These are phyloP conservation scores for Diadumene lineata DNA, from an alignment of 92 coral and sea anemone species.

Conservation along the genomic window DNA sequence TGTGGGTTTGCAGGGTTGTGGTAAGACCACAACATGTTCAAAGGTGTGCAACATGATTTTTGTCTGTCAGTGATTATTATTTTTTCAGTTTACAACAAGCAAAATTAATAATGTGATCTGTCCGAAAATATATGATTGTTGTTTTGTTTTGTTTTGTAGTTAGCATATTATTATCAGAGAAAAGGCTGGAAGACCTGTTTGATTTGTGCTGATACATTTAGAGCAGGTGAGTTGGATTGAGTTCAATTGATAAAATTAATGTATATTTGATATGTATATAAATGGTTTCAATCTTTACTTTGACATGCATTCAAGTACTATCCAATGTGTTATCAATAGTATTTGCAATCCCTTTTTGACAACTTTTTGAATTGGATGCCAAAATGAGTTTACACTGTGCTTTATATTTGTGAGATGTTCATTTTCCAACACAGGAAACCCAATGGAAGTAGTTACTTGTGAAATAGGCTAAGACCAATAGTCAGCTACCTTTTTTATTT, in stretches of 20 bases:
- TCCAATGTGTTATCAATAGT: too few species aligned
- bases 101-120: neutral
- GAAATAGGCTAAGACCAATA: too few species aligned
- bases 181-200: slow-evolving; percentile 99
- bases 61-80: neutral
- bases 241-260: neutral
- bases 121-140: neutral
- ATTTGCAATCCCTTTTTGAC: too few species aligned
- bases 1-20: slow-evolving; percentile 99
- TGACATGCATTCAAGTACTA: too few species aligned
- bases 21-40: slow-evolving; percentile 97
- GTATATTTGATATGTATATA: too few species aligned
- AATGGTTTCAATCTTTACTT: too few species aligned
- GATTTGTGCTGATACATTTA: slow-evolving; percentile 96
- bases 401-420: too few species aligned
- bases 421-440: too few species aligned
- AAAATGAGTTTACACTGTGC: too few species aligned
- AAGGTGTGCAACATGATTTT: slow-evolving; percentile 51
- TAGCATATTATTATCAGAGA: slow-evolving; percentile 94
- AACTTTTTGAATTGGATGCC: too few species aligned
- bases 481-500: too few species aligned
- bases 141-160: slow-evolving; percentile 39
- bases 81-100: neutral
- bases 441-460: too few species aligned
- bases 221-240: slow-evolving; percentile 71